Evolutionary conservation across 2,113 vertebrate genomes (phyloP), one percentile per base, ranked within the genome.

Genomic region (Pontoporia blainvillei): DNA sequence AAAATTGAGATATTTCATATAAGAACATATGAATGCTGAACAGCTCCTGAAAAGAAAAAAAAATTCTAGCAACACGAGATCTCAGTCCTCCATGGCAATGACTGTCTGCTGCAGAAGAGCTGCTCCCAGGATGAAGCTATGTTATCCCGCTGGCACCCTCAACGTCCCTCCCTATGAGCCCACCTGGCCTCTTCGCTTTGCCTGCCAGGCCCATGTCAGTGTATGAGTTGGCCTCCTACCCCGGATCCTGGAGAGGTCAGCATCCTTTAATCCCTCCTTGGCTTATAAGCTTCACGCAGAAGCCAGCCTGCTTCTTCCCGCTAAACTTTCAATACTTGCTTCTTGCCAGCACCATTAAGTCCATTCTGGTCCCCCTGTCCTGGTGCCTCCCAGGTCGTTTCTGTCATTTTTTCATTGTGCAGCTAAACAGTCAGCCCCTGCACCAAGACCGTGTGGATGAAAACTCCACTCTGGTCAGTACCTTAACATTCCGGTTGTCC

Each of bases 401-500:
- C 52, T 86, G 39, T 67, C 67, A 27, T n/a, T 49, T 67, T 76
- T 34, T 36, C 64, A 9, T 6, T 6, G 54, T n/a, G 41, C 72
- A 93, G 49, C 39, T 41, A n/a, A 41, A 94, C 4, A 39, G 52
- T 49, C 6, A 17, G 2, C 87, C 54, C 59, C 78, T 20, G 8
- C 84, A 39, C 71, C 62, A 39, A 25, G 73, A 81, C 9, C 5
- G 3, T 1, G 1, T 3, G 14, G 69, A 41, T 12, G 92, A 39
- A 18, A 73, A 64, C 23, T 6, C 91, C 36, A 61, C 27, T 57
- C 21, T 14, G 5, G 41, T 41, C 49, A 73, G 94, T 98, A 99
- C 99, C 99, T 99, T 99, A 59, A 99, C 98, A 5, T 97, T 94
- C 72, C 99, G 96, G 97, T 98, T 98, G 93, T 99, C 99, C 97